Evolutionary conservation across 2,888 invertebrate species (phyloP).

Genomic region (Zygogramma bicolorata): DNA sequence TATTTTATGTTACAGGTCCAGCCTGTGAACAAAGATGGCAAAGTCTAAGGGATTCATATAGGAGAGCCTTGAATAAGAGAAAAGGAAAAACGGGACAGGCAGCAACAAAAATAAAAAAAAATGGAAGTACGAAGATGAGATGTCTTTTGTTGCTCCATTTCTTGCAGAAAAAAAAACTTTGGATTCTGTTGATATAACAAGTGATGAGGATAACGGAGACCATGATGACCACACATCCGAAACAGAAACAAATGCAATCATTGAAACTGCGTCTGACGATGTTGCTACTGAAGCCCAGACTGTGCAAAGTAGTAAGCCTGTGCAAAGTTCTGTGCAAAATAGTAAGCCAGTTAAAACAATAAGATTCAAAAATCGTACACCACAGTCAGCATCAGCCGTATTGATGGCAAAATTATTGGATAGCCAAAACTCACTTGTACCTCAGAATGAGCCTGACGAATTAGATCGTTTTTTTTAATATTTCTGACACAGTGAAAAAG

Average conservation of each 20-base stretch:
- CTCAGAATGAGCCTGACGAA: constrained; percentile 12
- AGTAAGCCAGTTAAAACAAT: constrained; percentile 9
- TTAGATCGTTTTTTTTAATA: constrained; percentile 32
- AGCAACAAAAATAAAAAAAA: constrained; percentile 29
- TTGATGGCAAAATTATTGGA: constrained; percentile 24
- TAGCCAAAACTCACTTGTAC: constrained; percentile 15
- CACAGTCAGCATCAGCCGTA: constrained; percentile 12
- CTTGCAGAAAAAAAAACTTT: constrained; percentile 22
- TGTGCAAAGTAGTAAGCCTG: neutral
- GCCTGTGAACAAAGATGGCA: constrained; percentile 30
- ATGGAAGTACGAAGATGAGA: constrained; percentile 35
- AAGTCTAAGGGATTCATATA: constrained; percentile 21
- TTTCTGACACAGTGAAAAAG: constrained; percentile 29
- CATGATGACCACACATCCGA: neutral
- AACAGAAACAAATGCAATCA: neutral
- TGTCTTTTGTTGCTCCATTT: constrained; percentile 28
- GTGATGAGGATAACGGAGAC: constrained; percentile 1
- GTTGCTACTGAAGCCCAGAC: constrained; percentile 10
- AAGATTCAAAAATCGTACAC: neutral
- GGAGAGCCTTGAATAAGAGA: constrained; percentile 28
- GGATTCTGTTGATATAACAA: constrained; percentile 23
- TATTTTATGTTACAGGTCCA: constrained; percentile 18
- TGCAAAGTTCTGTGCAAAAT: neutral
- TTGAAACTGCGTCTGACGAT: neutral
- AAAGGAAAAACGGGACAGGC: constrained; percentile 26